Evolutionary conservation across 2,797 vertebrate genomes (phyloP), one percentile per base, ranked within the genome.

Genomic region (Syngnathus acus): DNA sequence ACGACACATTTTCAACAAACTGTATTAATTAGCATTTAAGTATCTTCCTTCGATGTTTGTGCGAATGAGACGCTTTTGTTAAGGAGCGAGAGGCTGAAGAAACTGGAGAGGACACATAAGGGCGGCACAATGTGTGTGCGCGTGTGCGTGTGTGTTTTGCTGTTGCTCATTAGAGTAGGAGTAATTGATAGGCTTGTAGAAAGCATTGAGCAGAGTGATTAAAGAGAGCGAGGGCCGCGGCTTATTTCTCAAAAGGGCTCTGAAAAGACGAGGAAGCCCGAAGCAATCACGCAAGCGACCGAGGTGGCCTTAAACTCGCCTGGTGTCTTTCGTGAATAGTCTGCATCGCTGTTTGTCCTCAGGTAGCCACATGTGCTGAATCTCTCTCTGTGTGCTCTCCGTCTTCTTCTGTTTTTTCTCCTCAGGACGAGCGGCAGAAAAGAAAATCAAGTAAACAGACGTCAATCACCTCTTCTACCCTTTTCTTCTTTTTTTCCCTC

Each of bases 161-260:
- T 72, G 71, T 71, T 37, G 78, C 86, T 90, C 85, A 87, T 90
- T 90, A 88, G 82, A 82, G 79, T 83, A 76, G 82, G 82, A 81
- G 87, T 89, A 90, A 89, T 89, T 88, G 88, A 90, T 88, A 86
- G 84, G 82, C 82, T 87, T 87, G 78, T 80, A 76, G 78, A 87
- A 86, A 87, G 80, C 76, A 54, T 86, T 87, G 89, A 89, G 87
- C 82, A 80, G 80, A 86, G 85, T 86, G 85, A 88, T 83, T 85
- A 79, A 85, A 72, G 72, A 72, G 73, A 77, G 73, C 74, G 77
- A 82, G 84, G 86, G 71, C 80, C 76, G 69, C 62, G 73, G 75
- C 81, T 83, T 85, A 85, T 88, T 87, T 85, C 86, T 87, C 86
- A 84, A 80, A 84, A 88, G 83, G 78, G 76, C 78, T 76, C 70